Conservation (phyloP, 2,888 invertebrate genomes). For the Cyaniris semiargus region DNA sequence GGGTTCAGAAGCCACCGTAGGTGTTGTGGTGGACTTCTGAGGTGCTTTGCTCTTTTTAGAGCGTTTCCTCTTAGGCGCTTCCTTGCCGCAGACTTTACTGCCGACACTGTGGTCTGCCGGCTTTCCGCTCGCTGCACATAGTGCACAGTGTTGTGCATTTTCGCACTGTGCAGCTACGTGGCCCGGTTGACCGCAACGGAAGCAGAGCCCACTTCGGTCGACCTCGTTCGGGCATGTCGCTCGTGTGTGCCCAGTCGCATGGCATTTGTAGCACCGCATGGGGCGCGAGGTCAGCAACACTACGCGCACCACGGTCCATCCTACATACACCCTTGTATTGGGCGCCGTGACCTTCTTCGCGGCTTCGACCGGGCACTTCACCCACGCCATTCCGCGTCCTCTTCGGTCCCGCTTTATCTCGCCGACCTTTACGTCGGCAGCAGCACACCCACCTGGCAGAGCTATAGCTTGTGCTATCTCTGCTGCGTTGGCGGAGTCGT, state of each 20-base stretch:
- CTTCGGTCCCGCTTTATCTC: not conserved
- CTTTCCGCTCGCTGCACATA: not conserved
- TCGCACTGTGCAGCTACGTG: not conserved
- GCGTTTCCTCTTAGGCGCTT: not conserved
- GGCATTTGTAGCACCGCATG: conserved; percentile 9
- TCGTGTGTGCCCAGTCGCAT: not conserved
- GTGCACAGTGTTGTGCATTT: not conserved
- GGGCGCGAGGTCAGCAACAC: not conserved
- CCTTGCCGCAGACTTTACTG: not conserved
- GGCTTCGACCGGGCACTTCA: conserved; percentile 4
- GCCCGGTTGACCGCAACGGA: not conserved
- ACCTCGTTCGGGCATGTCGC: conserved; percentile 9
- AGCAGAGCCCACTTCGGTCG: not conserved
- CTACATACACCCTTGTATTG: not conserved
- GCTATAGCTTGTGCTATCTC: not conserved
- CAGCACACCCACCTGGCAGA: not conserved
- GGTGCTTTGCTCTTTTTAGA: not conserved
- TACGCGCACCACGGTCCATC: conserved; percentile 10
- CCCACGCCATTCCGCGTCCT: conserved; percentile 4
- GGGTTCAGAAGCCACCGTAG: not conserved
- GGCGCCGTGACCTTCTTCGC: not conserved
- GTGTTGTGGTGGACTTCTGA: not conserved
- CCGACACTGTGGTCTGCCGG: not conserved
- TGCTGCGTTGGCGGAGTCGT: not conserved
- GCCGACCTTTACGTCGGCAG: not conserved